Evolutionary conservation across 2,888 invertebrate genomes (phyloP).

Genomic region (Dascillus cervinus): DNA sequence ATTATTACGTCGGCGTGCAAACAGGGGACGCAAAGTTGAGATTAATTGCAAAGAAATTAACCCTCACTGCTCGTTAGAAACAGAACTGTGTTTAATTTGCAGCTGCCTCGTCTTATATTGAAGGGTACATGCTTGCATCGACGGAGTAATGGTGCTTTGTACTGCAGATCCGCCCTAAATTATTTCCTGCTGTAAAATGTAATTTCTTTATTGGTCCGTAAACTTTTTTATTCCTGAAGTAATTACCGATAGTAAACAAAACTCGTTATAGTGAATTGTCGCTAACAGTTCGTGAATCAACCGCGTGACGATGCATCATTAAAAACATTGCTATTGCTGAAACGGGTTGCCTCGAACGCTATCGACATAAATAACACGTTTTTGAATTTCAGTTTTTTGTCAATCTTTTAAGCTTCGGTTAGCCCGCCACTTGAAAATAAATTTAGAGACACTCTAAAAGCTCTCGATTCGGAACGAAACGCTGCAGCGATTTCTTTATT

Average conservation of each 20-base stretch:
- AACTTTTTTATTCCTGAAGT: too few species aligned
- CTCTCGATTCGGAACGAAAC: too few species aligned
- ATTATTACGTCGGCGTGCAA: too few species aligned
- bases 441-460: too few species aligned
- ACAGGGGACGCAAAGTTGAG: too few species aligned
- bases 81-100: conserved; percentile 17
- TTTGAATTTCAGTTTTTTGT: too few species aligned
- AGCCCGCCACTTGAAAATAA: too few species aligned
- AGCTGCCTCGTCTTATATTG: conserved; percentile 15
- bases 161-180: conserved; percentile 1
- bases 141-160: conserved; percentile 2
- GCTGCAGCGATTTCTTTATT: too few species aligned
- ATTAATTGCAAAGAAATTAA: conserved; percentile 18
- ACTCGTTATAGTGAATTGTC: conserved; percentile 38
- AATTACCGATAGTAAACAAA: conserved; percentile 35
- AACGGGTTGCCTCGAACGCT: conserved; percentile 25
- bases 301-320: conserved; percentile 35
- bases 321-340: conserved; percentile 28
- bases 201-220: conserved; percentile 11
- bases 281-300: conserved; percentile 38
- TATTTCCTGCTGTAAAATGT: conserved; percentile 9
- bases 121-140: conserved; percentile 10
- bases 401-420: too few species aligned
- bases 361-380: too few species aligned
- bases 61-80: conserved; percentile 17